Base-by-base conservation (phyloP, 1,140 invertebrate genomes). In the Arctopsyche grandis region DNA sequence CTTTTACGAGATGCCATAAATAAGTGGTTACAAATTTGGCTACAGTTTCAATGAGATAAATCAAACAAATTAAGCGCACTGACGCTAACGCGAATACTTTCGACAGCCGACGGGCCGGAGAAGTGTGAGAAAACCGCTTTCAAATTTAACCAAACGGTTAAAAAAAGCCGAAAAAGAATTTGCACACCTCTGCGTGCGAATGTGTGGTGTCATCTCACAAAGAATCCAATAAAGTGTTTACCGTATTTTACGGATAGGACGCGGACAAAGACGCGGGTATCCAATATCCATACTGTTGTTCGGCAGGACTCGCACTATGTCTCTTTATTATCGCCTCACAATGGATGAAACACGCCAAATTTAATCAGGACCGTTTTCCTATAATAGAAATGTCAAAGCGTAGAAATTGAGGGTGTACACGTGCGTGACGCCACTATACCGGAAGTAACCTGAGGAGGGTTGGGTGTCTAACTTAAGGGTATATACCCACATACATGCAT, bases 181-280 rank as follows among this genome's bases (percentile, higher is more conserved):
- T 71, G 44, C 9, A 71, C 69, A 29, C 29, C 19, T n/a, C n/a
- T n/a, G n/a, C 19, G 12, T 12, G 44, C 44, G 44, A 46, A n/a
- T 12, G 12, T 52, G 24, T 14, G 44, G 29, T 38, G 38, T 48
- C 38, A 48, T 29, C 69, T 71, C 44, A 48, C 38, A 71, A 71
- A 71, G 69, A 71, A 71, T 46, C 69, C 69, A 71, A 71, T 71
- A 71, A 71, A 48, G 69, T 71, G 69, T 71, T 71, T 71, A 48
- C 44, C 43, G 69, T 71, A 71, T 71, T 71, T 71, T 43, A 69
- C 66, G 22, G 21, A 19, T 1, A 71, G 69, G 69, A 71, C 44
- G 44, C 16, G 5, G 24, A 71, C 69, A 71, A 71, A 71, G 69
- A 71, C 38, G 16, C 44, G 29, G 69, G 43, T 71, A 71, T 71